A percentile compares a stretch with the other conserved stretches of the same genome.
phyloP scores from a whole-genome alignment of 2,888 invertebrate species.

The Pheosia gnoma region DNA sequence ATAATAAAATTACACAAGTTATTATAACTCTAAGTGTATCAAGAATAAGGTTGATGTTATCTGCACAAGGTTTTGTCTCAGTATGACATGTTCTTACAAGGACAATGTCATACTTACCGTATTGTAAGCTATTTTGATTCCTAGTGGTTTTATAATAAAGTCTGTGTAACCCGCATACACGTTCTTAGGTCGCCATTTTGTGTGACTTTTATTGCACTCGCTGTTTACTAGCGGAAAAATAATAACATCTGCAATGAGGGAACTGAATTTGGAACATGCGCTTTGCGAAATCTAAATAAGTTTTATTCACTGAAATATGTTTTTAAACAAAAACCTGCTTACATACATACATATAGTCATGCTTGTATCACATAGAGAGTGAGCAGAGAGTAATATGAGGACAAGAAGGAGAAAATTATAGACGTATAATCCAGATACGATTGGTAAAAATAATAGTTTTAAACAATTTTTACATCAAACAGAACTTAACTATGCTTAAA shows the following conservation, averaged over 20 bases:
- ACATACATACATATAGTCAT: too few species aligned
- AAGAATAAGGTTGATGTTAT: slow-evolving; percentile 9
- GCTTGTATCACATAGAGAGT: too few species aligned
- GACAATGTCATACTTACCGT: background rate
- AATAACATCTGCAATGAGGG: slow-evolving; percentile 20
- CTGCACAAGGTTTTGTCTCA: slow-evolving; percentile 3
- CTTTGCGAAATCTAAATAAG: background rate
- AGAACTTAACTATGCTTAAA: slow-evolving; percentile 15
- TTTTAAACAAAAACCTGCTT: too few species aligned
- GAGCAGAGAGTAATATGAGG: too few species aligned
- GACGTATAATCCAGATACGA: too few species aligned
- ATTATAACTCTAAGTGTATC: slow-evolving; percentile 7
- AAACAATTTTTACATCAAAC: slow-evolving; percentile 13
- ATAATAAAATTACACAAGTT: slow-evolving; percentile 18
- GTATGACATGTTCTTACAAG: background rate
- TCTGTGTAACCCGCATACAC: slow-evolving; percentile 7
- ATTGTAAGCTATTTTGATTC: slow-evolving; percentile 23
- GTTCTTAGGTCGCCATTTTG: slow-evolving; percentile 26
- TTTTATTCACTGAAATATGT: background rate
- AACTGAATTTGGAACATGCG: slow-evolving; percentile 24
- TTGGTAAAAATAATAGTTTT: background rate
- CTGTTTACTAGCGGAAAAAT: slow-evolving; percentile 45
- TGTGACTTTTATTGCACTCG: slow-evolving; percentile 49
- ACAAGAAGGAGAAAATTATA: too few species aligned
- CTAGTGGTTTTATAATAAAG: slow-evolving; percentile 23